These are phyloP conservation scores for Pseudoatta argentina DNA, from an alignment of 1,140 invertebrate species.

Conservation along the genomic window DNA sequence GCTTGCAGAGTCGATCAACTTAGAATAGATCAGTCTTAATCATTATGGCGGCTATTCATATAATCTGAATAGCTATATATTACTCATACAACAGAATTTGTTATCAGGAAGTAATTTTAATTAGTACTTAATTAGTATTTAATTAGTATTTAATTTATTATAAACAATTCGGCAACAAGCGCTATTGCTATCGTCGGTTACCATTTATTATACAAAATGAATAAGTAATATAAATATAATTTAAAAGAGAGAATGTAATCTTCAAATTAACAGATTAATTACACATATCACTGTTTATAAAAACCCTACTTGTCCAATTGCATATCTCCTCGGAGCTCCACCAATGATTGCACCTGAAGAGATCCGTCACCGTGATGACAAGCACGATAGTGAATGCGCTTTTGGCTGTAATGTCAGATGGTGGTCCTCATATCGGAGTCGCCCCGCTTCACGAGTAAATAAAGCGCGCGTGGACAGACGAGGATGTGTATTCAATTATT, in stretches of 20 bases:
- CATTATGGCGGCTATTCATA: background rate
- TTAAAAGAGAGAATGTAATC: background rate
- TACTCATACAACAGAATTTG: constrained; percentile 9
- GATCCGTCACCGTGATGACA: background rate
- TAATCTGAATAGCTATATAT: background rate
- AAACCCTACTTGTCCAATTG: constrained; percentile 30
- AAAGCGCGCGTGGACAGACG: constrained; percentile 17
- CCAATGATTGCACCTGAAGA: background rate
- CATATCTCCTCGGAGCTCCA: constrained; percentile 20
- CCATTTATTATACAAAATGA: background rate
- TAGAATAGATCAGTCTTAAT: background rate
- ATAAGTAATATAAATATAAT: background rate
- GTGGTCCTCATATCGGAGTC: constrained; percentile 24
- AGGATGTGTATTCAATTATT: constrained; percentile 4
- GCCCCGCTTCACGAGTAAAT: constrained; percentile 26
- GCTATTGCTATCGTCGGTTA: too few relatives aligned
- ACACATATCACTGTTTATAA: background rate
- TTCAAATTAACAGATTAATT: background rate
- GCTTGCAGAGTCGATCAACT: background rate
- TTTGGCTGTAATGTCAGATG: constrained; percentile 15
- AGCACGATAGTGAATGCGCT: background rate
- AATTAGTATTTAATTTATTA: background rate
- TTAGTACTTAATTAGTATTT: background rate
- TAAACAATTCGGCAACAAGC: background rate
- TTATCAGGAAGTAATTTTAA: background rate